Evolutionary conservation across 1,140 invertebrate genomes (phyloP), one percentile per base, ranked within the genome.

Genomic region (Piezodorus guildinii): DNA sequence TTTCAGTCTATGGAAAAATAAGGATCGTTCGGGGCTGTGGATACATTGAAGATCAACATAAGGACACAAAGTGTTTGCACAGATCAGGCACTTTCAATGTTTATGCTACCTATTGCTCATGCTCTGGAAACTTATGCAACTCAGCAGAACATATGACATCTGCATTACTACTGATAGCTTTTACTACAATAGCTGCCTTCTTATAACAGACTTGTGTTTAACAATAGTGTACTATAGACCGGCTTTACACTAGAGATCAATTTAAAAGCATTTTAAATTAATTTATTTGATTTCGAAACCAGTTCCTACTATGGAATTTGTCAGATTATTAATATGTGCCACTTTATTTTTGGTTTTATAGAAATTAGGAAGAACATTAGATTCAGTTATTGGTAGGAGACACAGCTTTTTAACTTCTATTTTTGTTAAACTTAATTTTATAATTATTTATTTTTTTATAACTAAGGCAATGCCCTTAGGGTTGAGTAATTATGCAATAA

Each of bases 1-100:
- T 80, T 80, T 23, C 78, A 90, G 87, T 88, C 64, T 83, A 88
- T 71, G 84, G 84, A 5, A 85, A 84, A 72, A 73, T 78, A 5
- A 80, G 87, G 34, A 80, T 90, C 1, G 83, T 90, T 0, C 80
- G 88, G 56, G 80, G 81, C 44, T 90, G 88, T 68, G 87, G 87
- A 6, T 90, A 86, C 72, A 73, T 90, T 19, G 74, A 75, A 21
- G 83, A 87, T 64, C 77, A 79, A 1, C 73, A 75, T 34, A 45
- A 63, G 45, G 46, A 63, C 19, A 17, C 39, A 52, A 49, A 58
- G 56, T 90, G 87, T 70, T 69, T 81, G 43, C 76, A 74, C 67
- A 80, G 86, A 66, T 79, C 80, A 0, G 87, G 88, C 12, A 88
- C 84, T 6, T 85, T 87, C 63, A 85, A 90, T 63, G 80, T 90